phyloP scores from a whole-genome alignment of 2,113 vertebrate species.

The Trachemys scripta region DNA sequence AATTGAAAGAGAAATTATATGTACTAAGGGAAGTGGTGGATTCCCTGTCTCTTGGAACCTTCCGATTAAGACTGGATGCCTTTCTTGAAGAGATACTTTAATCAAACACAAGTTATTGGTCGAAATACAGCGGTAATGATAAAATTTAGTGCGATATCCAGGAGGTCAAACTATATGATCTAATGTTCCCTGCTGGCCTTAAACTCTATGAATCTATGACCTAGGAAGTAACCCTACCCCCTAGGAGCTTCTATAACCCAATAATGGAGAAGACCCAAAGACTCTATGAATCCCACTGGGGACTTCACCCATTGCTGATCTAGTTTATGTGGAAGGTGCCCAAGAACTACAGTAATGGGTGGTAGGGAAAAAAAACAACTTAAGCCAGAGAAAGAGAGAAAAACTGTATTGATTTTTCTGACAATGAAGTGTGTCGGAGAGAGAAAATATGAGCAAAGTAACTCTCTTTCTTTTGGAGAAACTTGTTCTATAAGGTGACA shows the following conservation, averaged over 20 bases:
- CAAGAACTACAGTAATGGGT: not conserved
- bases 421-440: not conserved
- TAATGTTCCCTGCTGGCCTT: not conserved
- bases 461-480: not conserved
- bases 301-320: not conserved
- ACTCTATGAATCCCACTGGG: not conserved
- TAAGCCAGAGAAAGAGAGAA: not conserved
- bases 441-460: not conserved
- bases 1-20: slow-evolving; percentile 49
- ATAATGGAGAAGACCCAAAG: not conserved
- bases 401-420: not conserved
- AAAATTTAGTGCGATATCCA: not conserved
- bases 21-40: not conserved
- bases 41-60: not conserved
- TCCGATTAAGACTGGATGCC: not conserved
- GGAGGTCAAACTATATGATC: not conserved
- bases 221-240: not conserved
- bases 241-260: not conserved
- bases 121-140: not conserved
- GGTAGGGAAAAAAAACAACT: not conserved
- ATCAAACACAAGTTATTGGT: not conserved
- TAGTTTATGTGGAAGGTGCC: not conserved
- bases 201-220: not conserved
- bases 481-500: too few relatives aligned
- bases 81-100: not conserved